These are phyloP conservation scores for Lordiphosa mommai DNA, from an alignment of 1,140 invertebrate species.

Conservation along the genomic window DNA sequence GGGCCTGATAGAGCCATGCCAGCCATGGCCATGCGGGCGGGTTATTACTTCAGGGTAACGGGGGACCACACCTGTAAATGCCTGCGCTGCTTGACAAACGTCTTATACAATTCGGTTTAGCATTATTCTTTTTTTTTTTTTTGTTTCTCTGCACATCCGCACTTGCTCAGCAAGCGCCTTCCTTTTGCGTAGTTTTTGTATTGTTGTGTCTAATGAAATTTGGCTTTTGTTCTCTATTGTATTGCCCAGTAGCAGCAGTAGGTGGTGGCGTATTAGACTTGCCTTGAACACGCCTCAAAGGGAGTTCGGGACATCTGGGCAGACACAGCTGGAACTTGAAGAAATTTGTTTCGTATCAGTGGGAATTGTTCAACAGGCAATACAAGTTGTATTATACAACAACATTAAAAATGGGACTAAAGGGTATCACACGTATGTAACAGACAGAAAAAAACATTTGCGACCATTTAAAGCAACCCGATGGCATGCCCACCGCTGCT, in stretches of 20 bases:
- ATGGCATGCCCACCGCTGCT: too few relatives aligned
- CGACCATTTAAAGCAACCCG: too few relatives aligned
- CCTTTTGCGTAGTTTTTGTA: slow-evolving; percentile 42
- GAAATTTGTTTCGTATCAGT: not conserved
- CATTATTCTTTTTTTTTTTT: slow-evolving; percentile 32
- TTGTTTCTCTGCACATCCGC: slow-evolving; percentile 15
- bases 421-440: too few relatives aligned
- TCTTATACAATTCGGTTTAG: slow-evolving; percentile 49
- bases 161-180: slow-evolving; percentile 33
- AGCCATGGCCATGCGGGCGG: too few relatives aligned
- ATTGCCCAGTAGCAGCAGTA: slow-evolving; percentile 34
- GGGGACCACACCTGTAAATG: slow-evolving; percentile 30
- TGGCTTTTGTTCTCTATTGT: slow-evolving; percentile 8
- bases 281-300: slow-evolving; percentile 36
- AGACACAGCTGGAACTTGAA: not conserved
- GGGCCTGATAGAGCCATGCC: too few relatives aligned
- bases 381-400: too few relatives aligned
- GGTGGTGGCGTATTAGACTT: slow-evolving; percentile 38
- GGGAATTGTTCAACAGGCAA: not conserved
- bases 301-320: not conserved
- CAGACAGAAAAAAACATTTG: too few relatives aligned
- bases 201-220: slow-evolving; percentile 15
- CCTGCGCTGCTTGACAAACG: slow-evolving; percentile 28
- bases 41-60: too few relatives aligned
- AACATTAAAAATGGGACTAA: too few relatives aligned